Evolutionary conservation across 1,140 invertebrate genomes (phyloP), one percentile per base, ranked within the genome.

Genomic region (Patella vulgata): DNA sequence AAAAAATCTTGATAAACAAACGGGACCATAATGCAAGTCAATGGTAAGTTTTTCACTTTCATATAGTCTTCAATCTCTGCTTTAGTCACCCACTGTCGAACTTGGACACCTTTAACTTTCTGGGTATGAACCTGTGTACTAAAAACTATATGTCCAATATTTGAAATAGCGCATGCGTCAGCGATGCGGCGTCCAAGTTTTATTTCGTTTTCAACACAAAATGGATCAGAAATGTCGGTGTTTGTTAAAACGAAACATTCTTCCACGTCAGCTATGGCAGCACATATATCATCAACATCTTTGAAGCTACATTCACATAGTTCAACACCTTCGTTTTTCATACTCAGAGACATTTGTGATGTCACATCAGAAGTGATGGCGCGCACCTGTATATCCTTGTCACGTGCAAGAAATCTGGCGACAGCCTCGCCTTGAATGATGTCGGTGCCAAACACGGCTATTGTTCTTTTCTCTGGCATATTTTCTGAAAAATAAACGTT

Each of bases 11-110:
- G 73, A 60, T 81, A 82, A 50, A 65, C 75, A 11, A 71, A 71
- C 0, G 80, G 80, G 12, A 82, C 62, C 2, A 80, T 63, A 2
- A 82, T 47, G 28, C 57, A 74, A 12, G 78, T 80, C 25, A 80
- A 23, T 23, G 78, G 76, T 21, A 82, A 54, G 11, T 52, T 46
- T 17, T 70, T 60, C 25, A 69, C 58, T 48, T 66, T 61, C 67
- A 82, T 77, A 59, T 79, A 79, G 9, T 67, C 64, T 47, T 81
- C 78, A 19, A 81, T 62, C 54, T 75, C 70, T 9, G 79, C 79
- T 59, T 82, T 82, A 17, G 79, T 74, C 19, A 80, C 80, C 43
- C 80, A 59, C 55, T 81, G 74, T 0, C 79, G 62, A 0, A 71
- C 76, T 51, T 71, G 57, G 14, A 75, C 62, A 1, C 78, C 75